Evolutionary conservation across 1,140 invertebrate genomes (phyloP).

Genomic region (Glossosoma conforme): DNA sequence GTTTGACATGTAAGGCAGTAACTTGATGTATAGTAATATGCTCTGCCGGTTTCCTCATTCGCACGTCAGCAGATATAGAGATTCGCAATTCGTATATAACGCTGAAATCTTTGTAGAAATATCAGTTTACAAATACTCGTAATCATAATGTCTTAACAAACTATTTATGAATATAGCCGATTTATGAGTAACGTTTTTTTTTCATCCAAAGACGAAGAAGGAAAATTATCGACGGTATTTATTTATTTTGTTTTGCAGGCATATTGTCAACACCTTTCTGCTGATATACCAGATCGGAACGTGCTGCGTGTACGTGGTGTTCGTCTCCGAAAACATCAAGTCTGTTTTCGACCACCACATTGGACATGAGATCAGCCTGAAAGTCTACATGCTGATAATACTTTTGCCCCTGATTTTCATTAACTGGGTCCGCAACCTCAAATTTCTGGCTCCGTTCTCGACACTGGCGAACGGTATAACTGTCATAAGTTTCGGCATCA

Average conservation of each 20-base stretch:
- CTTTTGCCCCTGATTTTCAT: constrained; percentile 64
- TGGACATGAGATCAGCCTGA: constrained; percentile 36
- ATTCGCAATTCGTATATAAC: too few species aligned
- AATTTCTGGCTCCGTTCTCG: constrained; percentile 69
- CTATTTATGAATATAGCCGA: too few species aligned
- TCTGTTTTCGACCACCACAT: constrained; percentile 52
- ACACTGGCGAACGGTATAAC: constrained; percentile 66
- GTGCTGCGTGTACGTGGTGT: constrained; percentile 84
- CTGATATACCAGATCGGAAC: constrained; percentile 82
- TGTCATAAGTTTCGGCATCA: constrained; percentile 59
- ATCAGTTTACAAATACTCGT: too few species aligned
- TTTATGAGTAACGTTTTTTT: too few species aligned
- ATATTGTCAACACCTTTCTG: constrained; percentile 63
- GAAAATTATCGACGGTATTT: too few species aligned
- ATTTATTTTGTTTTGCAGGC: constrained; percentile 44
- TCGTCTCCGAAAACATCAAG: constrained; percentile 70
- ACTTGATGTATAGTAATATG: too few species aligned
- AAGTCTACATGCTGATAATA: constrained; percentile 54
- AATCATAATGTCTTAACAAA: too few species aligned
- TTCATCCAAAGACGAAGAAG: too few species aligned
- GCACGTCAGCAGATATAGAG: too few species aligned
- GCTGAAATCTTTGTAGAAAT: too few species aligned
- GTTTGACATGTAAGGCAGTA: too few species aligned
- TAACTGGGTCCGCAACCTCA: constrained; percentile 66
- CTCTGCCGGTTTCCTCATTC: too few species aligned